Base-by-base conservation (phyloP, 2,888 invertebrate species). In the Nezara viridula region DNA sequence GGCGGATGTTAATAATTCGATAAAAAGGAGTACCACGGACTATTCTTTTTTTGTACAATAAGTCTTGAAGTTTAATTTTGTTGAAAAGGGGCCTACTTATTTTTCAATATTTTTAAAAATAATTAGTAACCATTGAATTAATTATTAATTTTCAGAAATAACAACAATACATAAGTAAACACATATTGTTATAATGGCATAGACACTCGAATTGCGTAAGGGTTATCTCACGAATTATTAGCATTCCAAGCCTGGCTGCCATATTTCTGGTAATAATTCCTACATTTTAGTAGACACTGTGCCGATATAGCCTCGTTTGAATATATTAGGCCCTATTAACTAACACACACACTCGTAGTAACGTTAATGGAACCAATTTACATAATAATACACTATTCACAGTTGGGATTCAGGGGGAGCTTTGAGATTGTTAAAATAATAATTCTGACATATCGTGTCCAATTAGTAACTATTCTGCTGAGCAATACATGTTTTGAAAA, bases 331-430 rank as follows among this genome's bases (percentile, higher is more conserved):
- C 24, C 44, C 44, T 47, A 44, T 47, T 47, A 81, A n/a, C 81
- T n/a, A 44, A 81, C 81, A 81, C 81, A 44, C 44, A 81, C 44
- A 44, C 24, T 7, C 81, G n/a, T 37, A 81, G 10, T 21, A 44
- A 81, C 81, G 47, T 81, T 81, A 81, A 81, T 47, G 81, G 81
- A n/a, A 0, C n/a, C 81, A 44, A 81, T 81, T 81, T 81, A 47
- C 81, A 81, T 81, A 81, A 81, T 81, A 81, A 81, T 44, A 24
- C 24, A 47, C 37, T 47, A 47, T 44, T 40, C 81, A n/a, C 81
- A 24, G 44, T 44, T 12, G n/a, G 40, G 0, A 77, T 21, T 6
- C 19, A 9, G 77, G 10, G 14, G 44, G 44, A 44, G 81, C 81
- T 81, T 44, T 47, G 81, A n/a, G n/a, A 47, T 40, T 81, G 81